Percentiles rank a stretch among this genome's conserved stretches.
These are phyloP conservation scores for Philereme transversata DNA, from an alignment of 2,888 invertebrate species.

Conservation along the genomic window DNA sequence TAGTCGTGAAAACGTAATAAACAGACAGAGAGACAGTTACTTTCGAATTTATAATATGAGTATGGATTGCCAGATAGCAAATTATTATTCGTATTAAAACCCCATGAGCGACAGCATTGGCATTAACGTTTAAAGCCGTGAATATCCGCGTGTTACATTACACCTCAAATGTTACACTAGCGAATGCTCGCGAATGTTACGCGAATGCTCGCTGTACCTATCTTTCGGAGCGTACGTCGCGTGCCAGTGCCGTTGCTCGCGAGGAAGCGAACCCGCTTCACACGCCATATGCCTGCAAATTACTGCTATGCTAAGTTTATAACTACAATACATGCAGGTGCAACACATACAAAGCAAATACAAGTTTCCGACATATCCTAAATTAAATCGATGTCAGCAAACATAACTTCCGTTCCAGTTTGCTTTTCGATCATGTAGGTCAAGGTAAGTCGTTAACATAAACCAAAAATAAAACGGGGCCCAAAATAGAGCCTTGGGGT, in stretches of 20 bases:
- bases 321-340: constrained; percentile 19
- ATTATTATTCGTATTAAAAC: constrained; percentile 6
- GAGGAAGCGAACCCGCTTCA: constrained; percentile 60
- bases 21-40: no score
- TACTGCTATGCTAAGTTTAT: constrained; percentile 17
- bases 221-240: constrained; percentile 42
- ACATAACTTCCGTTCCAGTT: no score
- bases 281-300: constrained; percentile 51
- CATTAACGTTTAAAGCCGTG: constrained; percentile 47
- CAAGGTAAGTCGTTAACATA: no score
- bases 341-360: background rate
- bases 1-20: no score
- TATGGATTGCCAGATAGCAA: background rate
- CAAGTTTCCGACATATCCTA: no score
- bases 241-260: constrained; percentile 53
- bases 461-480: no score
- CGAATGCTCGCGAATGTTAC: constrained; percentile 10
- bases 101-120: constrained; percentile 61
- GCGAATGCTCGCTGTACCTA: constrained; percentile 56
- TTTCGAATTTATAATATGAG: background rate
- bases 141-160: constrained; percentile 19
- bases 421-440: no score
- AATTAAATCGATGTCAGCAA: no score
- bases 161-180: constrained; percentile 6
- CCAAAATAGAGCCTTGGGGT: no score